Evolutionary conservation across 2,888 invertebrate genomes (phyloP), one percentile per base, ranked within the genome.

Genomic region (Nomada hirtipes): DNA sequence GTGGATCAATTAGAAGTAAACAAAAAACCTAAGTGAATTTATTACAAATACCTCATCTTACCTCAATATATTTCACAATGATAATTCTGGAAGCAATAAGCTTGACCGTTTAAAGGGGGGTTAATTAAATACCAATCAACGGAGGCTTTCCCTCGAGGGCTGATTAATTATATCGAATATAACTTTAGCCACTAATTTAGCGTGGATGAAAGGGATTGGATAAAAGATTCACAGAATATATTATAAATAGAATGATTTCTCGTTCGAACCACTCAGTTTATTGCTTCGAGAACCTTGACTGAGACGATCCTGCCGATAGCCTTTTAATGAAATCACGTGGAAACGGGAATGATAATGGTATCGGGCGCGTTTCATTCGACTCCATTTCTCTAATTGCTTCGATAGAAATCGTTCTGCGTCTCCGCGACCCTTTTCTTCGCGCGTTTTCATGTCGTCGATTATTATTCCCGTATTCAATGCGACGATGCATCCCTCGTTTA

Each of bases 251-350:
- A 63, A 44, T 53, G 18, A 18, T 61, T 73, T 55, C 29, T 47
- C n/a, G 47, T 18, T 57, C 63, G 73, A 72, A 63, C 64, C 59
- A 50, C 60, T 61, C 59, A 75, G 44, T 79, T 79, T 69, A 76
- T 76, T 76, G 76, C 50, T 52, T 64, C 53, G 52, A 68, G 68
- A 57, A 57, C 15, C 57, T 68, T 23, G 67, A 68, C 60, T 63
- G 50, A 64, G 61, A 55, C 67, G 76, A 76, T 80, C 65, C 53
- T 44, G 29, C 57, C 63, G 67, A 68, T 72, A 63, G 77, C 72
- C 80, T 72, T 77, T 80, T 77, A 80, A 77, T 72, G 71, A 77
- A 80, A 80, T 80, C 80, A 77, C 70, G 47, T 72, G 80, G 80
- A 72, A 77, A 77, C 67, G 67, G 72, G 72, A 80, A 77, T 80